phyloP scores from a whole-genome alignment of 2,888 invertebrate genomes.

The Rosalia funebris region DNA sequence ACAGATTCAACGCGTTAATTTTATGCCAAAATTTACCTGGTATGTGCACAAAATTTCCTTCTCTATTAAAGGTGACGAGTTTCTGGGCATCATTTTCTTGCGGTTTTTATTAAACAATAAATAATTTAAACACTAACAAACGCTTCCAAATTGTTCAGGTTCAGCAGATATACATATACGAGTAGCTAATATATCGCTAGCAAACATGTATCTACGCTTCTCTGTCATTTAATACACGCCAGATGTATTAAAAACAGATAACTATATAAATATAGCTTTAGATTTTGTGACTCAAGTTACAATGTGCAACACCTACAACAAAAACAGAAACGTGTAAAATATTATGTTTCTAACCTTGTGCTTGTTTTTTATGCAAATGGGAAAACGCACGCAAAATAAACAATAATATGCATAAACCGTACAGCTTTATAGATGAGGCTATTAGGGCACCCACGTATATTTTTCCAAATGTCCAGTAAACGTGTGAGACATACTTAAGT shows the following conservation, averaged over 20 bases:
- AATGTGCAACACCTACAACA: slow-evolving; percentile 39
- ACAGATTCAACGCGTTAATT: slow-evolving; percentile 4
- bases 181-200: slow-evolving; percentile 15
- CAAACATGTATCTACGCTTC: slow-evolving; percentile 15
- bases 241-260: slow-evolving; percentile 24
- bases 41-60: slow-evolving; percentile 75
- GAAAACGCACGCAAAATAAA: slow-evolving; percentile 16
- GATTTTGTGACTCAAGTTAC: slow-evolving; percentile 19
- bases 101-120: background rate
- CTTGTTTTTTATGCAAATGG: slow-evolving; percentile 38
- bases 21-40: slow-evolving; percentile 65
- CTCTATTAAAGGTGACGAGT: slow-evolving; percentile 74
- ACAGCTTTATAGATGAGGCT: background rate
- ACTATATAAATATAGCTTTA: background rate
- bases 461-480: background rate
- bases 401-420: slow-evolving; percentile 15
- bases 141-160: too few species aligned
- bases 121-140: slow-evolving; percentile 20
- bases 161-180: slow-evolving; percentile 12
- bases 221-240: slow-evolving; percentile 35
- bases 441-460: slow-evolving; percentile 17
- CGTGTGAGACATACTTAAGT: too few species aligned
- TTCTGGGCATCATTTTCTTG: slow-evolving; percentile 69
- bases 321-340: slow-evolving; percentile 33
- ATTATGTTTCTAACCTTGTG: slow-evolving; percentile 38